Percentiles rank a stretch among this genome's conserved stretches.
phyloP scores from a whole-genome alignment of 2,888 invertebrate genomes.

The Apotomis betuletana region DNA sequence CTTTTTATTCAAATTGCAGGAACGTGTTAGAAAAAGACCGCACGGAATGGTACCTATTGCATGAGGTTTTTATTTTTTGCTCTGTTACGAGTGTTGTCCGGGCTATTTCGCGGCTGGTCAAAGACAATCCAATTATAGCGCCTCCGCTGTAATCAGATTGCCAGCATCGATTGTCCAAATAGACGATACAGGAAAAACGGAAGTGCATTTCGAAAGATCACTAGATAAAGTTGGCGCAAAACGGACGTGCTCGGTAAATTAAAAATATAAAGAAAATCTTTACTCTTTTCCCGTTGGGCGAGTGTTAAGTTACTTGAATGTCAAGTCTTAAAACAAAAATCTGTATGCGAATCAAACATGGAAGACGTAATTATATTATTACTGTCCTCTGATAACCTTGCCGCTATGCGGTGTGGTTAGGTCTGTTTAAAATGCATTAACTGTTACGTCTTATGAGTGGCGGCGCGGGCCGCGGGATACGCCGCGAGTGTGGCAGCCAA shows the following conservation, averaged over 20 bases:
- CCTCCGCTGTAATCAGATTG: constrained; percentile 51
- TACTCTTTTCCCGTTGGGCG: neutral
- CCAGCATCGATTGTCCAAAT: constrained; percentile 45
- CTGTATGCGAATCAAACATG: neutral
- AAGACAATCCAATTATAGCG: constrained; percentile 56
- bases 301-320: too few species aligned
- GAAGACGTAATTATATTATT: neutral
- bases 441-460: constrained; percentile 23
- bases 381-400: neutral
- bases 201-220: constrained; percentile 33
- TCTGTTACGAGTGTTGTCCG: constrained; percentile 10
- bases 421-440: constrained; percentile 30
- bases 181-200: constrained; percentile 37
- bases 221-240: constrained; percentile 10
- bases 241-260: too few species aligned
- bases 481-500: constrained; percentile 53
- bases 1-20: constrained; percentile 28
- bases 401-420: constrained; percentile 1
- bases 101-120: constrained; percentile 31
- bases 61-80: constrained; percentile 3
- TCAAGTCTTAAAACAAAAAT: neutral
- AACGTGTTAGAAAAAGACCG: constrained; percentile 19
- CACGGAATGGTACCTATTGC: constrained; percentile 19
- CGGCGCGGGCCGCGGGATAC: constrained; percentile 2
- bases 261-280: too few species aligned